Conservation (phyloP, 1,140 invertebrate genomes). For the Pectinophora gossypiella region DNA sequence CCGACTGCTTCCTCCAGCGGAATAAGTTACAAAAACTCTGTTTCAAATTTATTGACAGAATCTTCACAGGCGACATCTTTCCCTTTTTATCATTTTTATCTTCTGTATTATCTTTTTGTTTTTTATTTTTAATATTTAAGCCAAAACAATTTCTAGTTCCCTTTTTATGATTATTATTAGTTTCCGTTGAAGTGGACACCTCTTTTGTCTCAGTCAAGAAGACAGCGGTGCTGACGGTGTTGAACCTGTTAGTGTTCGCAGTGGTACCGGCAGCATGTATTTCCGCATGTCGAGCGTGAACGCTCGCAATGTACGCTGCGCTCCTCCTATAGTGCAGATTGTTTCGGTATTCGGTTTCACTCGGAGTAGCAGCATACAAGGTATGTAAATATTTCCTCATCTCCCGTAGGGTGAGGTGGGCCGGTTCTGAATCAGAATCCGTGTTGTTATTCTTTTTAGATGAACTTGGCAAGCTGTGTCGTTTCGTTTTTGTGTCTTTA, state of each 20-base stretch:
- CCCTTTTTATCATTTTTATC: slow-evolving; percentile 66
- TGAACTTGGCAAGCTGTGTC: slow-evolving; percentile 72
- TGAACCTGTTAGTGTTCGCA: slow-evolving; percentile 1
- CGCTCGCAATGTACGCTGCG: slow-evolving; percentile 64
- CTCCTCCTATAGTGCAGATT: slow-evolving; percentile 49
- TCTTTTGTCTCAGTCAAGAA: slow-evolving; percentile 56
- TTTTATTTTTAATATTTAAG: slow-evolving; percentile 80
- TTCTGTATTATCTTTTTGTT: slow-evolving; percentile 66
- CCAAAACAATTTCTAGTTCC: slow-evolving; percentile 79
- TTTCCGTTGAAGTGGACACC: slow-evolving; percentile 38
- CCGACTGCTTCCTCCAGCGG: slow-evolving; percentile 76
- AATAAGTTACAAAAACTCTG: slow-evolving; percentile 91
- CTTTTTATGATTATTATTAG: slow-evolving; percentile 75
- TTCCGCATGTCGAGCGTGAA: slow-evolving; percentile 34
- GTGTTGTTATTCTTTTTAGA: slow-evolving; percentile 74
- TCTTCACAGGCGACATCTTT: slow-evolving; percentile 78
- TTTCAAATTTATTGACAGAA: slow-evolving; percentile 85
- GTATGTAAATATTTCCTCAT: slow-evolving; percentile 88
- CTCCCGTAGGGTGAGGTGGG: slow-evolving; percentile 91
- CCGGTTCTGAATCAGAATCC: slow-evolving; percentile 79
- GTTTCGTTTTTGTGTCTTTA: slow-evolving; percentile 59
- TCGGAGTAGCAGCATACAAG: slow-evolving; percentile 85
- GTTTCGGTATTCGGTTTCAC: slow-evolving; percentile 65
- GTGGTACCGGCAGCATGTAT: slow-evolving; percentile 26
- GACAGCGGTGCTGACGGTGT: slow-evolving; percentile 22